A percentile compares a stretch with the other conserved stretches of the same genome.
Conservation (phyloP, 2,888 invertebrate genomes). For the Pachydiplax longipennis region DNA sequence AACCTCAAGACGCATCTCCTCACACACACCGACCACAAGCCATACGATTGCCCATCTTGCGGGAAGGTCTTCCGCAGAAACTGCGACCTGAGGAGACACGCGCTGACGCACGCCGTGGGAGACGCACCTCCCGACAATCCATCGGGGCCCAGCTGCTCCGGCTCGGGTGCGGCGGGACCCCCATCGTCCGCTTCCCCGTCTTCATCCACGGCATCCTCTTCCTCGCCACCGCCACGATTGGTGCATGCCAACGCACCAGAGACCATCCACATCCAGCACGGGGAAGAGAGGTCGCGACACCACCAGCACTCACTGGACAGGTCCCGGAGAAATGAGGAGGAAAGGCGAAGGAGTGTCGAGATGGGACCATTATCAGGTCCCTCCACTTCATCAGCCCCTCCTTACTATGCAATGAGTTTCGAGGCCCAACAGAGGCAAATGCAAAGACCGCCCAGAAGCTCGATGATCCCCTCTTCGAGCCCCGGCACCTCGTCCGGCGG, state of each 20-base stretch:
- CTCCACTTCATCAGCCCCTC: slow-evolving; percentile 53
- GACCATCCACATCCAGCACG: slow-evolving; percentile 45
- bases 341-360: not conserved
- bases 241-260: slow-evolving; percentile 50
- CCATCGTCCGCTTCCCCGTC: slow-evolving; percentile 47
- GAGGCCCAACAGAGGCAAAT: slow-evolving; percentile 59
- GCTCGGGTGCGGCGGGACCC: slow-evolving; percentile 54
- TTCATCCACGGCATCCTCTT: slow-evolving; percentile 48
- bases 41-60: slow-evolving; percentile 87
- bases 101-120: slow-evolving; percentile 88
- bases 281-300: slow-evolving; percentile 45
- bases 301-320: slow-evolving; percentile 64
- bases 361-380: slow-evolving; percentile 47
- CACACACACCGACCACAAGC: slow-evolving; percentile 90
- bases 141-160: slow-evolving; percentile 72
- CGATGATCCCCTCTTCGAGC: slow-evolving; percentile 69
- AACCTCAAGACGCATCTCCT: slow-evolving; percentile 89
- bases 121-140: slow-evolving; percentile 64
- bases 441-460: slow-evolving; percentile 73
- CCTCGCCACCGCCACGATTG: slow-evolving; percentile 15
- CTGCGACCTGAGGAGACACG: slow-evolving; percentile 89
- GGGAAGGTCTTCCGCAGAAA: slow-evolving; percentile 90
- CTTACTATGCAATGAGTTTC: slow-evolving; percentile 71
- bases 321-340: slow-evolving; percentile 9
- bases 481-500: slow-evolving; percentile 58